Base-by-base conservation (phyloP, 2,888 invertebrate species). In the Himalopsyche japonica region DNA sequence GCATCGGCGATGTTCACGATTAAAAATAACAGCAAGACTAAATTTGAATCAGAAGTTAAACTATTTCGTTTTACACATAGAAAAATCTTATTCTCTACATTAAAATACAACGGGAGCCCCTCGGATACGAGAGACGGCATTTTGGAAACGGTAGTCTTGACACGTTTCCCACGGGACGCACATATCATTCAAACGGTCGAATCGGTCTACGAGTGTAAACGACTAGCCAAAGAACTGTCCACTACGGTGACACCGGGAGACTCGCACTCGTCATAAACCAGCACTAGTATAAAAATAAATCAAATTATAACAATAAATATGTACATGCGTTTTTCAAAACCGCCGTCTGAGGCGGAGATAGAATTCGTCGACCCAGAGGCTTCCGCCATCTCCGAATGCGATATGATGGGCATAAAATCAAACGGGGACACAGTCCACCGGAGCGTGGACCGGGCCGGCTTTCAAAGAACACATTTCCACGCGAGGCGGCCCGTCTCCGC, bases 71-170 rank as follows among this genome's bases (percentile, higher is more conserved):
- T 85, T 84, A 86, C 84, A 86, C 64, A 85, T 85, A 85, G 85
- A 86, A 86, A 86, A 86, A 86, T 82, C 85, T 85, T 86, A 85
- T 48, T 77, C 27, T 49, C 86, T 86, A 86, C 49, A 80, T 82
- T 82, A 57, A 84, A 85, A 80, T 81, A 84, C 70, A 70, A 70
- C 70, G 70, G 70, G 70, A 70, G 70, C 70, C 70, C 27, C 70
- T 70, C 34, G 64, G 76, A 84, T 43, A 20, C 70, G 70, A 70
- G 64, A 64, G 27, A 30, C 70, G 70, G 70, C 64, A 27, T 70
- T 70, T 70, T 15, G 70, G 70, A 70, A 27, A 27, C 27, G 70
- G 27, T 27, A 27, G 70, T 24, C 15, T 27, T 24, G 20, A 27
- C 24, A 27, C 24, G 20, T 27, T 70, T 70, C 12, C 30, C 70